phyloP scores from a whole-genome alignment of 2,888 invertebrate species.

The Esperia sulphurella region DNA sequence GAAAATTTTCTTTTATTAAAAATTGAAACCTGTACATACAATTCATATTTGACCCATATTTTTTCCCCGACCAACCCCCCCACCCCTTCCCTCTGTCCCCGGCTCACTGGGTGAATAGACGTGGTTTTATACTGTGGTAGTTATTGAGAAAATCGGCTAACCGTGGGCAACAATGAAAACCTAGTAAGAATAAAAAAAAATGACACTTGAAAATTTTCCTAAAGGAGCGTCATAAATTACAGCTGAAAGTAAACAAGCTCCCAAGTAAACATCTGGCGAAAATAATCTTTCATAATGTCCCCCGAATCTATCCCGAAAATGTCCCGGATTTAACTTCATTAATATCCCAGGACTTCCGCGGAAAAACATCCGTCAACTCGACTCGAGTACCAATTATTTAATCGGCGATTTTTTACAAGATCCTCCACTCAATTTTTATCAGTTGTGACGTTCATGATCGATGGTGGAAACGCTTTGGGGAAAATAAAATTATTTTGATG shows the following conservation, averaged over 20 bases:
- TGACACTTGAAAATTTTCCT: not conserved
- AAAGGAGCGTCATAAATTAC: not conserved
- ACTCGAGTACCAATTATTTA: constrained; percentile 28
- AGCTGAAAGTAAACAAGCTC: not conserved
- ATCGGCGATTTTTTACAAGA: constrained; percentile 31
- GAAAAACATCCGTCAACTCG: constrained; percentile 30
- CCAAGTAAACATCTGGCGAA: not conserved
- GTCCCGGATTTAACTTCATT: constrained; percentile 24
- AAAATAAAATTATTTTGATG: not conserved
- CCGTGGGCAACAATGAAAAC: too few species aligned
- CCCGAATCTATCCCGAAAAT: not conserved
- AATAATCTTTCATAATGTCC: not conserved
- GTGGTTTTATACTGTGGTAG: too few species aligned
- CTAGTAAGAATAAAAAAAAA: not conserved
- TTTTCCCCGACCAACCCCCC: too few species aligned
- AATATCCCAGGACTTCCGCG: constrained; percentile 26
- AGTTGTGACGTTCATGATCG: constrained; percentile 27
- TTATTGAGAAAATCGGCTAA: too few species aligned
- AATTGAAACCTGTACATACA: too few species aligned
- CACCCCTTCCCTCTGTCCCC: too few species aligned
- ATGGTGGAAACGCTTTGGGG: constrained; percentile 13
- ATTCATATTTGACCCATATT: too few species aligned
- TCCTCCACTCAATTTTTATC: constrained; percentile 24
- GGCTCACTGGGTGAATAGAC: too few species aligned
- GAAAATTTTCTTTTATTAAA: too few species aligned